Conservation (phyloP, 1,140 invertebrate species). For the Zaprionus ghesquierei region DNA sequence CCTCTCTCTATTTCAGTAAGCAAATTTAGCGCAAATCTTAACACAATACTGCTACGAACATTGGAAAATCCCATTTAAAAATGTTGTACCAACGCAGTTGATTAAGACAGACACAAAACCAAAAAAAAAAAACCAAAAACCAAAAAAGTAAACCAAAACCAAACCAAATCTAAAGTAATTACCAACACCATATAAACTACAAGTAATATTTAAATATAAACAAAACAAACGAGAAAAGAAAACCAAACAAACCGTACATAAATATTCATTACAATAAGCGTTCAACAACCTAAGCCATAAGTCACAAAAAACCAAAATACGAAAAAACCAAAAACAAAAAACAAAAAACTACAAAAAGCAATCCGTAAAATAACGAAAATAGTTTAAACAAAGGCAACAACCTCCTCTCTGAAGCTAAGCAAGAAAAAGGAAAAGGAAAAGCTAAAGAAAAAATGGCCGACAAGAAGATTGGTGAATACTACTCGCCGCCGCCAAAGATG, state of each 20-base stretch:
- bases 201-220: slow-evolving; percentile 38
- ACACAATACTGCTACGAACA: slow-evolving; percentile 68
- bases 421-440: slow-evolving; percentile 33
- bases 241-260: slow-evolving; percentile 38
- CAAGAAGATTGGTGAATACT: slow-evolving; percentile 90
- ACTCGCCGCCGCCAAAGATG: slow-evolving; percentile 90
- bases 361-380: slow-evolving; percentile 11
- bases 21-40: slow-evolving; percentile 64
- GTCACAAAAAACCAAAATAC: slow-evolving; percentile 18
- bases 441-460: slow-evolving; percentile 85
- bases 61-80: slow-evolving; percentile 54
- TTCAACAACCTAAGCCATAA: slow-evolving; percentile 56
- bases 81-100: slow-evolving; percentile 81
- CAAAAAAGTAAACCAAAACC: slow-evolving; percentile 30
- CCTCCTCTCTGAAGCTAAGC: slow-evolving; percentile 34
- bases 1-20: slow-evolving; percentile 57
- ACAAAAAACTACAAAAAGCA: neutral
- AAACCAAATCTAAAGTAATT: slow-evolving; percentile 29
- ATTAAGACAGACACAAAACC: slow-evolving; percentile 69
- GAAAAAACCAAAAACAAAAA: slow-evolving; percentile 10
- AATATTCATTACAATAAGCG: slow-evolving; percentile 64
- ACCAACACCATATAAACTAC: slow-evolving; percentile 49
- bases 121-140: slow-evolving; percentile 14
- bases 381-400: slow-evolving; percentile 29
- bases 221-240: neutral